Evolutionary conservation across 2,797 vertebrate genomes (phyloP), one percentile per base, ranked within the genome.

Genomic region (Gallinago nigripennis): DNA sequence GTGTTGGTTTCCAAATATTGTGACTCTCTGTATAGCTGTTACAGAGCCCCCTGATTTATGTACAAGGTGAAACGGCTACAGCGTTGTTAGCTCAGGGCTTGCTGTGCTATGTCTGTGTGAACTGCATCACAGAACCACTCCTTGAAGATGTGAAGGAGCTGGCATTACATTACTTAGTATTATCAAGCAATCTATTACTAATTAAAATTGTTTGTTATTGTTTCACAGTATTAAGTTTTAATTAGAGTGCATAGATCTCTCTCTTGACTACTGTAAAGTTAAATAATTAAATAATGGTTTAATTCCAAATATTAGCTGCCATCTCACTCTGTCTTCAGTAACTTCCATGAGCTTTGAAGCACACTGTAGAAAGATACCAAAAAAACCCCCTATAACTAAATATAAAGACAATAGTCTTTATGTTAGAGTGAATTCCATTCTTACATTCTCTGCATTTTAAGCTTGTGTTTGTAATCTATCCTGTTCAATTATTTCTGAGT

Each of bases 401-500:
- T 50, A 13, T 24, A n/a, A 58, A 88, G 14, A n/a, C 46, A 78
- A 78, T 14, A 73, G 21, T 53, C 14, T 37, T 91, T 12, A 23
- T 35, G 33, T 14, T 46, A 50, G 57, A 89, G 31, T 64, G 2
- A 71, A 89, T 64, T 73, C 16, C 25, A 70, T 13, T n/a, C 31
- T 23, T 23, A 18, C 16, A 3, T 15, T 45, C n/a, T 64, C 46
- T 70, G 66, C 16, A 82, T 56, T 89, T 87, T 60, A 80, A 88
- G 20, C 21, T 76, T 48, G 12, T 13, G 79, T 86, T 82, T 73
- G 58, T 64, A 82, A 88, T 56, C 46, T 15, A 31, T 54, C 41
- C 30, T 88, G 39, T 48, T 91, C 68, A 89, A 85, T 83, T 83
- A 95, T 95, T 96, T 75, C 65, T 63, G 72, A 86, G 65, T 50